Conservation (phyloP, 2,797 vertebrate genomes). For the Limosa lapponica region DNA sequence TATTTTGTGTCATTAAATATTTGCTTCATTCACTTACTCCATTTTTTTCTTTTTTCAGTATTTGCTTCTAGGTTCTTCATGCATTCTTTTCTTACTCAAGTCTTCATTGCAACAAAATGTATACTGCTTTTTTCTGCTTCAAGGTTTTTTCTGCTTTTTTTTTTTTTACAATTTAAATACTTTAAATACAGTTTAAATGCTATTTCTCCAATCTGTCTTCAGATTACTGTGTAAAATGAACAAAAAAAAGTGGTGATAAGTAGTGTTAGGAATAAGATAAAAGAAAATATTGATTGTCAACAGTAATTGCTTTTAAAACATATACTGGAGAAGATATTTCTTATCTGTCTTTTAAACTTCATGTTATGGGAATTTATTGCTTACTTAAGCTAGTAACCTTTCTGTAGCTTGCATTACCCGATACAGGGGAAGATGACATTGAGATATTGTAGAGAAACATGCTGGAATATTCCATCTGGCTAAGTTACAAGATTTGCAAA, state of each 20-base stretch:
- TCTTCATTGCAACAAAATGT: background rate
- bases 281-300: background rate
- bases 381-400: background rate
- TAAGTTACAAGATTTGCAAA: slow-evolving; percentile 1
- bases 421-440: background rate
- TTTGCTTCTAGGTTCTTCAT: background rate
- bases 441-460: background rate
- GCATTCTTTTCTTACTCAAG: background rate
- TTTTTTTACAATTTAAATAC: background rate
- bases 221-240: background rate
- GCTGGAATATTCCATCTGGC: slow-evolving; percentile 13
- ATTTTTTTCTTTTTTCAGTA: background rate
- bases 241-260: background rate
- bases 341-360: background rate
- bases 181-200: background rate
- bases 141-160: background rate
- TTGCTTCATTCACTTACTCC: background rate
- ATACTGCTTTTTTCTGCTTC: background rate
- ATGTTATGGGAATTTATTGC: background rate
- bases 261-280: background rate
- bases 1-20: background rate
- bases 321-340: background rate
- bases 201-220: background rate
- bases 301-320: background rate
- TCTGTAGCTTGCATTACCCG: background rate